Percentiles rank a stretch among this genome's conserved stretches.
These are phyloP conservation scores for Archocentrus centrarchus DNA, from an alignment of 2,113 vertebrate species.

Conservation along the genomic window DNA sequence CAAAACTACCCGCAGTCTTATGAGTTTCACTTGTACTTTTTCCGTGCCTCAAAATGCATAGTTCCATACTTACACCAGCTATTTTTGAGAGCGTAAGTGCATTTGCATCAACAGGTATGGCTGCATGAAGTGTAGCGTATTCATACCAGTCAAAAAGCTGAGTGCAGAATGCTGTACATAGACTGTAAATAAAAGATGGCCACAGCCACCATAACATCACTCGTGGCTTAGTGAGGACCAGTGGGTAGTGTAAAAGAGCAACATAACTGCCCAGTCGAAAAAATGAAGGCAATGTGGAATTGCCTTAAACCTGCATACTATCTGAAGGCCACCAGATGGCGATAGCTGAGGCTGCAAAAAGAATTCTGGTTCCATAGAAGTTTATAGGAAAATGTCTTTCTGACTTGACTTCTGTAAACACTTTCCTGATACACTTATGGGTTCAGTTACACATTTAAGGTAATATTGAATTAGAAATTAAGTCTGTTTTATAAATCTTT, in stretches of 20 bases:
- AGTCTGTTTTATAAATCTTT: background rate
- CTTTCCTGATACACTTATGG: background rate
- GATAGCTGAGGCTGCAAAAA: background rate
- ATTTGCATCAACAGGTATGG: background rate
- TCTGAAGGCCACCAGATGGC: background rate
- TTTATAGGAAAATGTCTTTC: background rate
- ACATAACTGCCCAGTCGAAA: background rate
- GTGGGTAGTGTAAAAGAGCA: background rate
- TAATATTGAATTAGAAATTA: background rate
- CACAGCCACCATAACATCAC: fast-evolving
- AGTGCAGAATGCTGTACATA: background rate
- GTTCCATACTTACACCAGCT: background rate
- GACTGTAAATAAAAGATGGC: slow-evolving; percentile 13
- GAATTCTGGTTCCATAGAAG: background rate
- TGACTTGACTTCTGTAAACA: background rate
- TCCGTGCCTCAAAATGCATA: background rate
- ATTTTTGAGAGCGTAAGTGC: background rate
- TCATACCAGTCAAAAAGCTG: background rate
- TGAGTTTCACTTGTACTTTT: background rate
- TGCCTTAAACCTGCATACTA: background rate
- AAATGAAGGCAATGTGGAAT: background rate
- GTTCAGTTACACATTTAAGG: background rate
- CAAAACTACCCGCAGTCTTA: background rate
- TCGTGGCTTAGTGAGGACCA: background rate
- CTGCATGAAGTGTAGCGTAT: background rate